Base-by-base conservation (phyloP, 1,140 invertebrate genomes). In the Arion vulgaris region DNA sequence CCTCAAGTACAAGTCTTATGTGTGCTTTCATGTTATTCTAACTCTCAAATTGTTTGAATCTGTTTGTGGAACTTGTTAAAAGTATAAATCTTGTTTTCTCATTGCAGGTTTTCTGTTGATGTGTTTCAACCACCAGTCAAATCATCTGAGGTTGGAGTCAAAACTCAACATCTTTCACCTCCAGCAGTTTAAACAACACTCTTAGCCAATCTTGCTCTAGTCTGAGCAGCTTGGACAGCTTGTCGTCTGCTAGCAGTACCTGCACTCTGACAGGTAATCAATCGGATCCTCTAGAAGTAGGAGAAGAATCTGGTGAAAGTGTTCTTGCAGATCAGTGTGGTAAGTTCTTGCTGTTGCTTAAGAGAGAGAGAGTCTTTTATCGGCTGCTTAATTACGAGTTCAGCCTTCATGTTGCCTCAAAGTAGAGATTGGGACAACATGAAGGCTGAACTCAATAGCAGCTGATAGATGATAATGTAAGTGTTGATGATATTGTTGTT, bases 71-170 rank as follows among this genome's bases (percentile, higher is more conserved):
- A 45, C 41, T 45, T 45, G 41, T 45, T 45, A 15, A 45, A 45
- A 45, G n/a, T 45, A 5, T 45, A 15, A 7, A 7, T 5, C 41
- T 7, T 45, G 5, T 34, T 72, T 51, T 80, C 75, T 41, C n/a
- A 72, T 82, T 83, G 2, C 71, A 92, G 91, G 80, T 91, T 91
- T 81, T 92, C 92, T 23, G 91, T 92, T 32, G 89, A 92, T 85
- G 87, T 91, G 9, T 92, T 92, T 83, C 91, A 92, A 73, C 92
- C 91, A 17, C 92, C 92, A 45, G 87, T 91, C 0, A 88, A 89
- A 71, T 69, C 86, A 53, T 79, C 68, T 74, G 84, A 74, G 79
- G 36, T 45, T 81, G 82, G 75, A 80, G 41, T n/a, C 68, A 57
- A 57, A 51, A 9, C 28, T 62, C 41, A 28, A 68, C 81, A 41